A percentile compares a stretch with the other conserved stretches of the same genome.
Evolutionary conservation across 2,113 vertebrate species (phyloP).

Genomic region (Oostethus manadensis): DNA sequence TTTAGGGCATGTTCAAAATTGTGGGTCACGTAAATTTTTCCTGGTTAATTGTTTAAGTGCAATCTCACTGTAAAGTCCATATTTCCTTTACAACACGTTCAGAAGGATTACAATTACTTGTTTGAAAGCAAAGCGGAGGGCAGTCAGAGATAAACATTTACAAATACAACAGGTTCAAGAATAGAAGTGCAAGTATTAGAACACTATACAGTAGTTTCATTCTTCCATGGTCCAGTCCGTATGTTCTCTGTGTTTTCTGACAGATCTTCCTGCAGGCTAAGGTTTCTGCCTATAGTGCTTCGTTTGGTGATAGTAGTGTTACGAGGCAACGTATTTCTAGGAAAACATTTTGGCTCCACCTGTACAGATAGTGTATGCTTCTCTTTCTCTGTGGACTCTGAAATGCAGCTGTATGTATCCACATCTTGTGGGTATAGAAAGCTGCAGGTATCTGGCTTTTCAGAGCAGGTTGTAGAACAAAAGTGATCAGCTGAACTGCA

Average conservation of each 20-base stretch:
- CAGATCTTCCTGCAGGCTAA: conserved; percentile 77
- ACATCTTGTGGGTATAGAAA: conserved; percentile 58
- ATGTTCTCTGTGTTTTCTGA: conserved; percentile 86
- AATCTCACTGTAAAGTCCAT: neutral
- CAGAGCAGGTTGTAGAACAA: conserved; percentile 61
- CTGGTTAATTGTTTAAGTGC: too few species aligned
- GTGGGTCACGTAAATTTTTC: too few species aligned
- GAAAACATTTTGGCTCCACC: conserved; percentile 37
- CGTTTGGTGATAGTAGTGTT: conserved; percentile 66
- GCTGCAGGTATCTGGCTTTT: conserved; percentile 67
- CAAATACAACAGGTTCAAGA: conserved; percentile 12
- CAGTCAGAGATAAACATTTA: conserved; percentile 31
- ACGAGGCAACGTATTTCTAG: conserved; percentile 73
- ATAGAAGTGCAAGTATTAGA: conserved; percentile 17
- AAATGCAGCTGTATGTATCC: conserved; percentile 50
- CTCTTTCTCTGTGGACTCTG: conserved; percentile 61
- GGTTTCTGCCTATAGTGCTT: conserved; percentile 79
- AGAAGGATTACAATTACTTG: conserved; percentile 12
- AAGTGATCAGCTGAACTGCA: conserved; percentile 66
- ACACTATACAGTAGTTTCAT: conserved; percentile 94
- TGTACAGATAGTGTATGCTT: conserved; percentile 71
- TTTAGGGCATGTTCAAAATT: too few species aligned
- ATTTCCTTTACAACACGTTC: neutral
- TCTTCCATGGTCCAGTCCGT: conserved; percentile 94
- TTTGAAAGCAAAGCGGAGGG: conserved; percentile 33